Base-by-base conservation (phyloP, 2,113 vertebrate species). In the Neolamprologus brichardi region DNA sequence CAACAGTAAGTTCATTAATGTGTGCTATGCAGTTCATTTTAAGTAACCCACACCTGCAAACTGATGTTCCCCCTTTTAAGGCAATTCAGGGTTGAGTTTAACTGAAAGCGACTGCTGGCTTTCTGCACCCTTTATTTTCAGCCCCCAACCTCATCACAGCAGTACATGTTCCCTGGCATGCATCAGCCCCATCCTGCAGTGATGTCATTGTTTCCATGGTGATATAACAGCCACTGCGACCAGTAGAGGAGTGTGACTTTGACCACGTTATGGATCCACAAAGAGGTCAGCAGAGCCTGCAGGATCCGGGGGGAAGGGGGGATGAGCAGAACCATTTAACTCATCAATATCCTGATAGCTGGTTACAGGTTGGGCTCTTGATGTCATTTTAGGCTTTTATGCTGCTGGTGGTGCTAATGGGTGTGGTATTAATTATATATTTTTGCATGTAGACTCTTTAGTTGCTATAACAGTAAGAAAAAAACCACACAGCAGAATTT, bases 201-300 rank as follows among this genome's bases (percentile, higher is more conserved):
- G 87, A 94, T 86, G 85, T 93, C 91, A 93, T 7, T 5, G 93
- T 93, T 92, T 83, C 93, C 91, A 94, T 91, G 91, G 92, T 39
- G 84, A 95, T 23, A 44, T 2, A 20, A 62, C 15, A 44, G 18
- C 60, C n/a, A 1, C 10, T 30, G 51, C 2, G 14, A 67, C 64
- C 52, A 34, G 79, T 39, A 44, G 90, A n/a, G 72, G 88, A 87
- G 53, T 5, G 17, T 77, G 81, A 88, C 91, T 90, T 25, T 84
- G 81, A 86, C 84, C 85, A 88, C 2, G 86, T 87, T 92, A 92
- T 84, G 78, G 82, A 88, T 87, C 56, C 81, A 84, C 81, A 95
- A 93, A 88, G 92, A 90, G 93, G 94, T 93, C 94, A 93, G 3
- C 51, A 54, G 85, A 82, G 41, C 88, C 90, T 85, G 23, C 64